A percentile compares a stretch with the other conserved stretches of the same genome.
These are phyloP conservation scores for Penaeus vannamei DNA, from an alignment of 1,140 invertebrate species.

Conservation along the genomic window DNA sequence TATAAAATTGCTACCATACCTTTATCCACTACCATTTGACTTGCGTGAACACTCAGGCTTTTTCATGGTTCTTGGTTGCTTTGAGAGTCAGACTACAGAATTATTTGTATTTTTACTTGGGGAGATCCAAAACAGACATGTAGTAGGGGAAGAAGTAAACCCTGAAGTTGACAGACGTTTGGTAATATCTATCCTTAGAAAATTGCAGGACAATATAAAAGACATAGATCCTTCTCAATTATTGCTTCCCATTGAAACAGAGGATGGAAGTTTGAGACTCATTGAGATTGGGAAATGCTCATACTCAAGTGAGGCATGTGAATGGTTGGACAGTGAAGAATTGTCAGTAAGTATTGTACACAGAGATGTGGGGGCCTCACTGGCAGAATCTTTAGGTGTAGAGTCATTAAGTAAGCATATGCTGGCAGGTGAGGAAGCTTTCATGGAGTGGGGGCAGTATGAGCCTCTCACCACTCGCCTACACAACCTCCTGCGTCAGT, in stretches of 20 bases:
- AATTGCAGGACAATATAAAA: background rate
- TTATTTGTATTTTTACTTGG: slow-evolving; percentile 18
- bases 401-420: slow-evolving; percentile 24
- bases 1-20: slow-evolving; percentile 31
- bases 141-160: background rate
- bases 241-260: slow-evolving; percentile 25
- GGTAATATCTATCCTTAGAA: slow-evolving; percentile 39
- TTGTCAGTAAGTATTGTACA: slow-evolving; percentile 38
- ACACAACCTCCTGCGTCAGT: slow-evolving; percentile 48
- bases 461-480: slow-evolving; percentile 52
- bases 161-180: slow-evolving; percentile 18
- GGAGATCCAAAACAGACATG: slow-evolving; percentile 7
- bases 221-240: slow-evolving; percentile 4
- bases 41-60: slow-evolving; percentile 7
- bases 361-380: background rate
- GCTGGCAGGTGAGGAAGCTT: slow-evolving; percentile 26
- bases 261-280: slow-evolving; percentile 17
- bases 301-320: slow-evolving; percentile 5
- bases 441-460: slow-evolving; percentile 43
- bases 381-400: slow-evolving; percentile 37
- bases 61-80: slow-evolving; percentile 24
- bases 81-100: slow-evolving; percentile 13
- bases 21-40: slow-evolving; percentile 38
- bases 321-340: slow-evolving; percentile 43
- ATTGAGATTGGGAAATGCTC: slow-evolving; percentile 29